A percentile compares a stretch with the other conserved stretches of the same genome.
Evolutionary conservation across 2,797 vertebrate species (phyloP).

Genomic region (Choloepus didactylus): DNA sequence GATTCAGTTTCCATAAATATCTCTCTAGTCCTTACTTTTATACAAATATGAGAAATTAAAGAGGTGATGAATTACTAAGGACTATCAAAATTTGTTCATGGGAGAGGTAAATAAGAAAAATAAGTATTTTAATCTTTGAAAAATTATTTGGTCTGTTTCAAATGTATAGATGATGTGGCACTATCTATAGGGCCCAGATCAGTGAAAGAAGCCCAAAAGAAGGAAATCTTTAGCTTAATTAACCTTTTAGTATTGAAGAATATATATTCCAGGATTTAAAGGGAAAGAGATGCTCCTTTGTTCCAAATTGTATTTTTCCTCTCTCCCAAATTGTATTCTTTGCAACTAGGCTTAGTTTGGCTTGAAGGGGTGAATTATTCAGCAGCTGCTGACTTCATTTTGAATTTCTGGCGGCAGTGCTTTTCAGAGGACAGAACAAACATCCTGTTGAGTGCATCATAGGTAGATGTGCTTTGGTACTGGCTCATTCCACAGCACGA

Average conservation of each 20-base stretch:
- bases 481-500: neutral
- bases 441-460: neutral
- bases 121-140: constrained; percentile 26
- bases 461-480: neutral
- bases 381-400: neutral
- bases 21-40: constrained; percentile 16
- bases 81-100: neutral
- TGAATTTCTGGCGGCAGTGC: neutral
- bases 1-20: neutral
- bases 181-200: neutral
- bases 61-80: neutral
- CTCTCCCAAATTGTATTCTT: neutral
- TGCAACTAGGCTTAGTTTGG: neutral
- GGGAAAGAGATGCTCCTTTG: neutral
- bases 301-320: too few relatives aligned
- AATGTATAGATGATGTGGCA: constrained; percentile 1
- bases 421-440: neutral
- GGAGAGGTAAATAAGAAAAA: neutral
- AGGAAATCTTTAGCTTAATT: neutral
- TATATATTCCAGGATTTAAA: neutral
- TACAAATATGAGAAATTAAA: constrained; percentile 34
- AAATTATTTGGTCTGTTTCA: constrained; percentile 2
- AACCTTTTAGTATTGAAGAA: neutral
- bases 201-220: neutral
- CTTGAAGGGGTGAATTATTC: neutral